Evolutionary conservation across 1,140 invertebrate genomes (phyloP).

Genomic region (Anoplolepis gracilipes): DNA sequence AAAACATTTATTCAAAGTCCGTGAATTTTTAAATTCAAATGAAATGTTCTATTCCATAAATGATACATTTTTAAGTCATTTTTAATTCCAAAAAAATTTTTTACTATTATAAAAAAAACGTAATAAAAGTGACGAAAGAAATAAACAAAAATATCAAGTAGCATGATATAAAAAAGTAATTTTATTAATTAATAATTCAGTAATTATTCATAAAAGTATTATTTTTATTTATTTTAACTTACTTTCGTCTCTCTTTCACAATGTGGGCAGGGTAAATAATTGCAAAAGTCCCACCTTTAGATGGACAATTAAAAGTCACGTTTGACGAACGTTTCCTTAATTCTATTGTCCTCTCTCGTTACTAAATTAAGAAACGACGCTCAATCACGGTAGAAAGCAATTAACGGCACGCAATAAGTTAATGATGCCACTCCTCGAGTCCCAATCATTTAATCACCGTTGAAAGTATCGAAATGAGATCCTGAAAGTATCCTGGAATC

Average conservation of each 20-base stretch:
- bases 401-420: constrained; percentile 77
- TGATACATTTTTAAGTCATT: neutral
- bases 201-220: constrained; percentile 6
- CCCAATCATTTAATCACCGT: constrained; percentile 35
- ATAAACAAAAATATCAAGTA: neutral
- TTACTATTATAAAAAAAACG: neutral
- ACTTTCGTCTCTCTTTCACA: neutral
- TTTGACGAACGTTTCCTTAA: constrained; percentile 55
- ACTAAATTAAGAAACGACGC: constrained; percentile 29
- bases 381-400: constrained; percentile 54
- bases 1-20: no score
- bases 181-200: no score
- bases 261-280: constrained; percentile 4
- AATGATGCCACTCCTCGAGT: constrained; percentile 53
- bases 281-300: constrained; percentile 3
- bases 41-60: neutral
- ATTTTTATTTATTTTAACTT: constrained; percentile 35
- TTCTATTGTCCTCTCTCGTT: constrained; percentile 33
- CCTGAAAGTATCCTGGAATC: constrained; percentile 57
- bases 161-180: neutral
- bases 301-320: constrained; percentile 6
- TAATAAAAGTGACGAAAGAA: neutral
- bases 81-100: neutral
- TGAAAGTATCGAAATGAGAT: constrained; percentile 55
- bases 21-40: neutral